phyloP scores from a whole-genome alignment of 2,113 vertebrate genomes.

The Phyllostomus discolor region DNA sequence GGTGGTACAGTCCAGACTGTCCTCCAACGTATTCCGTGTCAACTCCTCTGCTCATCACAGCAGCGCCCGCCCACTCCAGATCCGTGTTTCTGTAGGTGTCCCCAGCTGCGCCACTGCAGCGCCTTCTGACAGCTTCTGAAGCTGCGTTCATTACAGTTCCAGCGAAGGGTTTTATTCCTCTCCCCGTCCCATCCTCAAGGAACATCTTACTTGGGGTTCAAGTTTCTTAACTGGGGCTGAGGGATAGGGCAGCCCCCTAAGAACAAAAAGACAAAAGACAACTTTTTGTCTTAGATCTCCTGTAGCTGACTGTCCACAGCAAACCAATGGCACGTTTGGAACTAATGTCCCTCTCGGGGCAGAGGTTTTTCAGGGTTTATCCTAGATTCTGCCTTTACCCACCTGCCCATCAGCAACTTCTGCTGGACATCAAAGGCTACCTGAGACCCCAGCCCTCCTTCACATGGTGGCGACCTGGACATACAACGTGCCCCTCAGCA shows the following conservation, averaged over 20 bases:
- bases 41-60: conserved; percentile 38
- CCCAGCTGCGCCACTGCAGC: conserved; percentile 52
- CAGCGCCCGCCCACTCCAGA: conserved; percentile 37
- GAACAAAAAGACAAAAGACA: neutral
- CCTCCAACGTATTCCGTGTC: conserved; percentile 48
- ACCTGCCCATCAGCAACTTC: neutral
- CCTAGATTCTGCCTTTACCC: neutral
- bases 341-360: neutral
- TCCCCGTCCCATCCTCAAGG: neutral
- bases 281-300: neutral
- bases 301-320: neutral
- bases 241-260: neutral
- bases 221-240: neutral
- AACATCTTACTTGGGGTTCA: neutral
- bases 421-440: neutral
- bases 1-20: conserved; percentile 43
- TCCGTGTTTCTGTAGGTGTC: conserved; percentile 46
- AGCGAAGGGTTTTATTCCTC: neutral
- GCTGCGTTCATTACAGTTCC: conserved; percentile 45
- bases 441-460: neutral
- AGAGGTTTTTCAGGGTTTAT: neutral
- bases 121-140: conserved; percentile 58
- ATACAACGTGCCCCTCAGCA: neutral
- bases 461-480: neutral
- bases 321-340: neutral